Evolutionary conservation across 2,113 vertebrate genomes (phyloP), one percentile per base, ranked within the genome.

Genomic region (Caranx ignobilis): DNA sequence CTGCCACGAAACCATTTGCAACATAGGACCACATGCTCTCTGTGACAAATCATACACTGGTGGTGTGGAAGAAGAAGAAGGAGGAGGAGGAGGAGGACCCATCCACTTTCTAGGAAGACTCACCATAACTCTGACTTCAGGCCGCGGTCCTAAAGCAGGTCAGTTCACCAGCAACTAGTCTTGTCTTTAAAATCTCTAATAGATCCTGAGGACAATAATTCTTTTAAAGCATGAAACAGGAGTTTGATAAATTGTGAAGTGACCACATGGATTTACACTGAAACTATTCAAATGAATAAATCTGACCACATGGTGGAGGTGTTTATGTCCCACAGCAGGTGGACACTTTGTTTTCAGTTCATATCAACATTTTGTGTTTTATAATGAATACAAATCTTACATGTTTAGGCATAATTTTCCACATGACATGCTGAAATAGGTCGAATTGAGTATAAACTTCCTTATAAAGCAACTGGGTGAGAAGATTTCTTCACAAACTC

Each of bases 101-200:
- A 0, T 26, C 41, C 6, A 18, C 12, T 74, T 52, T 74, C n/a
- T 41, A 55, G 63, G 75, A 79, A 48, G 21, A 7, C 11, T 57
- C 0, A 19, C 61, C 61, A 18, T 10, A 3, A n/a, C 12, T 56
- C 11, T 32, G 72, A 32, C 34, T 12, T 48, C 47, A 31, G 31
- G 41, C 39, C 11, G 21, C 15, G 19, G 56, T 54, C 63, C 55
- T 39, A 10, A 77, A 5, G 12, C 72, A 77, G 84, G 84, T 83
- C 37, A 2, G 73, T 88, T 77, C 69, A 71, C 39, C 39, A 66
- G n/a, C 26, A 43, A 41, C 11, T 26, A 26, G 26, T 26, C 26
- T 26, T 26, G 26, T n/a, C 12, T 57, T 26, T 52, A 3, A 15
- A 64, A 54, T n/a, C 16, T 12, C 5, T 63, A 12, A 52, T 11